These are phyloP conservation scores for Eurois occulta DNA, from an alignment of 2,888 invertebrate species.

Conservation along the genomic window DNA sequence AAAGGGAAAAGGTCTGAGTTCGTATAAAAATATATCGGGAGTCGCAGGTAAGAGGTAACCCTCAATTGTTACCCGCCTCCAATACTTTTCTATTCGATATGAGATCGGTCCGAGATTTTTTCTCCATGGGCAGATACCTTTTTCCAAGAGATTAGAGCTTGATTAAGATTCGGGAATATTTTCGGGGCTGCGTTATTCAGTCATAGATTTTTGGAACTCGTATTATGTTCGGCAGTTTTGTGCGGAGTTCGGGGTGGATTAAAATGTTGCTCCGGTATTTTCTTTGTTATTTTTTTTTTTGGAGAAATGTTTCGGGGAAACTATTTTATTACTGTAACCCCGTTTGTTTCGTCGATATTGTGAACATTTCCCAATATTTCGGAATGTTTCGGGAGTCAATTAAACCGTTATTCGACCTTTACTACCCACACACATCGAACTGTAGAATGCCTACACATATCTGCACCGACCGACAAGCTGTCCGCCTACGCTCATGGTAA, in stretches of 20 bases:
- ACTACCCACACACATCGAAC: not conserved
- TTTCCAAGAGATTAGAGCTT: conserved; percentile 71
- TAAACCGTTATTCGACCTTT: not conserved
- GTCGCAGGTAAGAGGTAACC: conserved; percentile 68
- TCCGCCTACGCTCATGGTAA: conserved; percentile 4
- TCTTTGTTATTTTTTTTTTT: conserved; percentile 40
- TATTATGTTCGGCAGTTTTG: conserved; percentile 47
- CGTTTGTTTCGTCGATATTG: conserved; percentile 7
- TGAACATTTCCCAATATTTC: conserved; percentile 4
- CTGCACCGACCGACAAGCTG: not conserved
- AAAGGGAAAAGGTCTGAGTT: conserved; percentile 67
- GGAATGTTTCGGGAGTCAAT: not conserved
- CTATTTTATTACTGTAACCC: conserved; percentile 19
- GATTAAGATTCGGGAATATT: conserved; percentile 69
- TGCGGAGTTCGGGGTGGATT: conserved; percentile 35
- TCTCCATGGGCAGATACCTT: conserved; percentile 64
- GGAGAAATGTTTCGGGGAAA: conserved; percentile 1
- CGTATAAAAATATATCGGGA: conserved; percentile 63
- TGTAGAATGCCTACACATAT: conserved; percentile 6
- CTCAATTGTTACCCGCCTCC: conserved; percentile 65
- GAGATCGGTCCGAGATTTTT: conserved; percentile 68
- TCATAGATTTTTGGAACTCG: conserved; percentile 52
- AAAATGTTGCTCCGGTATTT: conserved; percentile 42
- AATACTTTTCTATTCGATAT: conserved; percentile 75
- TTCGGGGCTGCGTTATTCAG: conserved; percentile 59